Evolutionary conservation across 2,888 invertebrate genomes (phyloP).

Genomic region (Drosophila nigritarsus): DNA sequence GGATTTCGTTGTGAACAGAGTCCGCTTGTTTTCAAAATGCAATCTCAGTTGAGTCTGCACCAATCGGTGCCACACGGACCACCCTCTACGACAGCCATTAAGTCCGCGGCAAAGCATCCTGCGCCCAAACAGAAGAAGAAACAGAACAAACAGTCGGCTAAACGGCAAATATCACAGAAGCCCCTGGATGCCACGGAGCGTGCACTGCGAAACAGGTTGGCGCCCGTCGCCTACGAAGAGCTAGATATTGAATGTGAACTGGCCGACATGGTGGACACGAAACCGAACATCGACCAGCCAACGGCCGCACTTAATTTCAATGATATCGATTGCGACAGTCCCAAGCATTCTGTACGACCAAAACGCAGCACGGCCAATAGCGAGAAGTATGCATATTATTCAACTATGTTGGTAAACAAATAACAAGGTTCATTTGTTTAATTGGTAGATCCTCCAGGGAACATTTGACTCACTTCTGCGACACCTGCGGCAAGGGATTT

Average conservation of each 20-base stretch:
- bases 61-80: constrained; percentile 84
- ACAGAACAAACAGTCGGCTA: not conserved
- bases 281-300: not conserved
- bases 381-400: constrained; percentile 8
- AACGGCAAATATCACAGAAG: constrained; percentile 4
- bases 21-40: constrained; percentile 73
- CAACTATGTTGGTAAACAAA: not conserved
- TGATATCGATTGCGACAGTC: not conserved
- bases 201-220: constrained; percentile 30
- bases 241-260: constrained; percentile 44
- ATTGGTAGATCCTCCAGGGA: not conserved
- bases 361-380: not conserved
- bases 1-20: constrained; percentile 86
- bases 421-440: not conserved
- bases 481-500: constrained; percentile 33
- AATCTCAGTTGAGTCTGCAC: constrained; percentile 86
- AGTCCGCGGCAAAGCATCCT: not conserved
- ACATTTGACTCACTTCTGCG: constrained; percentile 8
- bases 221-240: constrained; percentile 45
- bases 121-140: constrained; percentile 5
- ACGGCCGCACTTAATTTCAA: not conserved
- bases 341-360: not conserved
- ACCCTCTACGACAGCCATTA: not conserved
- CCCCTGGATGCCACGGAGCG: constrained; percentile 18
- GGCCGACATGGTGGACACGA: constrained; percentile 16